Percentiles rank a stretch among this genome's conserved stretches.
phyloP scores from a whole-genome alignment of 2,113 vertebrate species.

The Athene cunicularia region DNA sequence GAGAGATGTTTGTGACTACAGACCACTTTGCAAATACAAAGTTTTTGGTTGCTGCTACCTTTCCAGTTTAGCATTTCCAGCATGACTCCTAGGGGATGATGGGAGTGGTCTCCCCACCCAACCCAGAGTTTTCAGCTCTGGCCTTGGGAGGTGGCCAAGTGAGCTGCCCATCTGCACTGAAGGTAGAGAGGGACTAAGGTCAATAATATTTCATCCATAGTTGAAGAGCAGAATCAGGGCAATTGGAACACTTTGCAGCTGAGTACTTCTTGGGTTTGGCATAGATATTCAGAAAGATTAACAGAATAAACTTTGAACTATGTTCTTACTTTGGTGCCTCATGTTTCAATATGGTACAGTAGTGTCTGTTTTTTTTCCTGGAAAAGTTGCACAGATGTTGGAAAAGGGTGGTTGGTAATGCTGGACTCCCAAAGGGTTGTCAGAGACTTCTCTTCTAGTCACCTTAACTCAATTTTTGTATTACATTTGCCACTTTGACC shows the following conservation, averaged over 20 bases:
- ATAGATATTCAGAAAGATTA: not conserved
- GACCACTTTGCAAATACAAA: not conserved
- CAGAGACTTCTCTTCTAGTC: not conserved
- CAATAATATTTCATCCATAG: not conserved
- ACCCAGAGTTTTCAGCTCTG: not conserved
- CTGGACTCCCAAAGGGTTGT: not conserved
- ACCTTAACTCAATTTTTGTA: constrained; percentile 42
- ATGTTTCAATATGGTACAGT: not conserved
- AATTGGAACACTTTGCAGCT: not conserved
- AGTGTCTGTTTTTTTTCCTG: not conserved
- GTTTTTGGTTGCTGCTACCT: not conserved
- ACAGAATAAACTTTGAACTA: not conserved
- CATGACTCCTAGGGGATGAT: not conserved
- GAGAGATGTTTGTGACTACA: not conserved
- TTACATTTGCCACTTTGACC: constrained; percentile 32
- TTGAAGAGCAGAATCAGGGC: not conserved
- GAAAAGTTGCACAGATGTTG: not conserved
- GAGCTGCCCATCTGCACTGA: not conserved
- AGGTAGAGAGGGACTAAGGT: fast-evolving
- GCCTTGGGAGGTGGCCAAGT: not conserved
- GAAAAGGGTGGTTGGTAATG: not conserved
- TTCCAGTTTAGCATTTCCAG: not conserved
- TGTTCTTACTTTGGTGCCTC: not conserved
- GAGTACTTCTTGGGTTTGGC: not conserved
- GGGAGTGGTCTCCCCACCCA: not conserved